Conservation (phyloP, 1,140 invertebrate species). For the Ceratosolen fusciceps region DNA sequence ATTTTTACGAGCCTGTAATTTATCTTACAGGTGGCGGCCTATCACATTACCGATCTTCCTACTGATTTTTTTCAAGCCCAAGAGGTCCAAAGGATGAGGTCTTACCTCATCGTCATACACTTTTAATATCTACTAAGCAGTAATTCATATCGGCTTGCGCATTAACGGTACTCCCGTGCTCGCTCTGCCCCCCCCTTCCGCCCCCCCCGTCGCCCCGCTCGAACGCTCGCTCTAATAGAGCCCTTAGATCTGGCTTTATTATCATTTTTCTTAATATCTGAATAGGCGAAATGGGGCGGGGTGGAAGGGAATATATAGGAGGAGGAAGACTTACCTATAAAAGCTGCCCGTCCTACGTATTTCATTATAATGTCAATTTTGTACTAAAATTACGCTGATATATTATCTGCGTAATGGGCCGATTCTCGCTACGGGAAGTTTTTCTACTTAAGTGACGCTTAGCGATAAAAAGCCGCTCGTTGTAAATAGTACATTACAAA, state of each 20-base stretch:
- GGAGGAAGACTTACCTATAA: too few species aligned
- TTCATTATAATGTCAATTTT: background rate
- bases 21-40: background rate
- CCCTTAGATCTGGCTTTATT: background rate
- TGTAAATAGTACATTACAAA: too few species aligned
- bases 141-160: background rate
- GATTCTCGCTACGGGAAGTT: background rate
- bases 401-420: background rate
- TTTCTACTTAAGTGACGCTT: background rate
- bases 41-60: background rate
- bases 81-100: background rate
- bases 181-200: too few species aligned
- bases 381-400: background rate
- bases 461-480: too few species aligned
- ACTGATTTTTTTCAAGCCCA: background rate
- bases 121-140: background rate
- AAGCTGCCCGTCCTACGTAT: background rate
- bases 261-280: background rate
- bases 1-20: conserved; percentile 18
- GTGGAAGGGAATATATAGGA: too few species aligned
- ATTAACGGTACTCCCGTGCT: background rate
- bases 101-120: background rate
- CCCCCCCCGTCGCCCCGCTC: too few species aligned
- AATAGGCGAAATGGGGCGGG: background rate
- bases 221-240: too few species aligned